Conservation (phyloP, 2,113 vertebrate genomes). For the Marmota flaviventris region DNA sequence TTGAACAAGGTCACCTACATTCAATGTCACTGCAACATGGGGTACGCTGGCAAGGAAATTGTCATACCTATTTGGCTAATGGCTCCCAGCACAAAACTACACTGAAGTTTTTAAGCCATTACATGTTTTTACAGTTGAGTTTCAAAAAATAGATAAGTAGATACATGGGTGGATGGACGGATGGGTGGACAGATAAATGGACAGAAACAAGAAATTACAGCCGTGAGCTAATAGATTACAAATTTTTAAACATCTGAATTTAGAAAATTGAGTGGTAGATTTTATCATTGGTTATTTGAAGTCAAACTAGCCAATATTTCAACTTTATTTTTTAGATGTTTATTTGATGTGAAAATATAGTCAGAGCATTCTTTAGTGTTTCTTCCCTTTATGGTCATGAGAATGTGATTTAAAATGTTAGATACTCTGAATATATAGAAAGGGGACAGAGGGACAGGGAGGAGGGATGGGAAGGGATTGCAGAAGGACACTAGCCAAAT, state of each 20-base stretch:
- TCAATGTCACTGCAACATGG: too few species aligned
- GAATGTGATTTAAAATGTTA: not conserved
- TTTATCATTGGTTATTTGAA: not conserved
- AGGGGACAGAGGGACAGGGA: too few species aligned
- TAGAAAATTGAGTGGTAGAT: not conserved
- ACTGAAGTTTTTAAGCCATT: not conserved
- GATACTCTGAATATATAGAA: not conserved
- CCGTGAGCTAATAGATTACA: not conserved
- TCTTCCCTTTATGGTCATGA: not conserved
- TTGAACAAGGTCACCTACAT: too few species aligned
- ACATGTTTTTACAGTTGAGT: not conserved
- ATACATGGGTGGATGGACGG: not conserved
- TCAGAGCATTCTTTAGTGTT: not conserved
- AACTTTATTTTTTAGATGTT: conserved; percentile 16
- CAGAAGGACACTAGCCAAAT: too few species aligned
- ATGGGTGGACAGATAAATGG: not conserved
- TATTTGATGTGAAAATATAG: not conserved
- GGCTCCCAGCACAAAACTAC: too few species aligned
- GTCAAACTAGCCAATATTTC: not conserved
- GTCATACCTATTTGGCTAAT: too few species aligned
- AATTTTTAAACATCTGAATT: not conserved
- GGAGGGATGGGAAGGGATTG: too few species aligned
- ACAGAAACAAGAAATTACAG: not conserved
- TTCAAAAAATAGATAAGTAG: not conserved
- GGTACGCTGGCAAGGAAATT: too few species aligned